A percentile compares a stretch with the other conserved stretches of the same genome.
These are phyloP conservation scores for Morphnarchus princeps DNA, from an alignment of 2,113 vertebrate genomes.

Conservation along the genomic window DNA sequence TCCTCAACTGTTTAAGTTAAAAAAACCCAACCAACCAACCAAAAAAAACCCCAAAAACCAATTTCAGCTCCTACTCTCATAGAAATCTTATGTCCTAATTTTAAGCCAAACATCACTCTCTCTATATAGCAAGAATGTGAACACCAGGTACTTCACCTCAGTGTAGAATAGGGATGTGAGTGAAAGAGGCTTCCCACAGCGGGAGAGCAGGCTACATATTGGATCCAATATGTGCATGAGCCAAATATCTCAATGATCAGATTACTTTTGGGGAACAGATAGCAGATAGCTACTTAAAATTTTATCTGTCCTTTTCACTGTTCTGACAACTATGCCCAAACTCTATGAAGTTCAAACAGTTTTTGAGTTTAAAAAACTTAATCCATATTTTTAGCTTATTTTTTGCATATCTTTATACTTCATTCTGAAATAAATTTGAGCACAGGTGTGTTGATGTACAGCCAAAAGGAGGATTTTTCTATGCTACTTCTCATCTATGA, in stretches of 20 bases:
- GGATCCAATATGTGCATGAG: neutral
- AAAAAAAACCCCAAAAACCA: neutral
- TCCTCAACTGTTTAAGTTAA: neutral
- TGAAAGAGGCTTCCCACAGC: rapidly evolving
- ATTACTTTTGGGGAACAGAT: neutral
- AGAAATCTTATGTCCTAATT: neutral
- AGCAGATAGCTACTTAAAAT: neutral
- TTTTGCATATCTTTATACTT: neutral
- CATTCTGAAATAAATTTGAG: neutral
- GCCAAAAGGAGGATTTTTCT: neutral
- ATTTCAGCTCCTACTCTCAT: neutral
- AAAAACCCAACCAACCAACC: no score
- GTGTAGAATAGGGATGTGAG: neutral
- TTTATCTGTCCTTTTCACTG: neutral
- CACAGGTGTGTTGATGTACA: neutral
- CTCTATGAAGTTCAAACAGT: neutral
- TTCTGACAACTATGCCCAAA: neutral
- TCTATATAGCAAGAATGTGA: neutral
- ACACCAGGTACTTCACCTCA: neutral
- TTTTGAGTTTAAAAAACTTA: neutral
- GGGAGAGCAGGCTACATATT: no score
- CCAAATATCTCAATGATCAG: neutral
- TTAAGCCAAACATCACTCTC: neutral
- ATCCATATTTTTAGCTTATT: neutral
- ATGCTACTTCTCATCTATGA: neutral